A percentile compares a stretch with the other conserved stretches of the same genome.
These are phyloP conservation scores for Theonella swinhoei DNA, from an alignment of 37 sponge, comb jelly and placozoan genomes.

Conservation along the genomic window DNA sequence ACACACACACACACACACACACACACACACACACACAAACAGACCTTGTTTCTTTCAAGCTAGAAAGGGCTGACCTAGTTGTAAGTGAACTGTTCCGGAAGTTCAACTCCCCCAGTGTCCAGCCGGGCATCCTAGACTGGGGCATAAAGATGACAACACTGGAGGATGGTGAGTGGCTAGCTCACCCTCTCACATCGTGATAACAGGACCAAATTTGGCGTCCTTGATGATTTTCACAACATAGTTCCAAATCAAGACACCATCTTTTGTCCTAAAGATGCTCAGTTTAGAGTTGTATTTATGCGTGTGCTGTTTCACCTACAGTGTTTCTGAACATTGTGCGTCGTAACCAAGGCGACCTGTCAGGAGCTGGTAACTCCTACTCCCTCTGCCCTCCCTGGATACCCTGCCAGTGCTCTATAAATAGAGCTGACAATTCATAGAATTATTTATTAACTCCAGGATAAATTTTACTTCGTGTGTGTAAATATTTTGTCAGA, in stretches of 20 bases:
- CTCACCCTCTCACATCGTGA: neutral
- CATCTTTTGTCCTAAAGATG: neutral
- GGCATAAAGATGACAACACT: constrained; percentile 84
- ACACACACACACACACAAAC: too few species aligned
- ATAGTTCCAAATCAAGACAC: neutral
- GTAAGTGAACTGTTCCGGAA: constrained; percentile 74
- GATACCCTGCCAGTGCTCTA: constrained; percentile 29
- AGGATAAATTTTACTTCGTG: too few species aligned
- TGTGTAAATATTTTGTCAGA: too few species aligned
- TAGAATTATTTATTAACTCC: too few species aligned
- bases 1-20: too few species aligned
- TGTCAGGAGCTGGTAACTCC: neutral
- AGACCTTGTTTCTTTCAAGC: constrained; percentile 59
- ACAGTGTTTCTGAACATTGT: constrained; percentile 76
- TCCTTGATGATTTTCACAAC: constrained; percentile 2
- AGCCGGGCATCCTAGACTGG: constrained; percentile 78
- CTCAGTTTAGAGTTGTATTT: neutral
- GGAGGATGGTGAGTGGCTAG: constrained; percentile 72
- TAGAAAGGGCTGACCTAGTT: constrained; percentile 58
- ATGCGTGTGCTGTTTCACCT: neutral
- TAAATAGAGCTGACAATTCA: neutral
- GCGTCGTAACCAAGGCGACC: constrained; percentile 19
- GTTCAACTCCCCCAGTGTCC: constrained; percentile 29
- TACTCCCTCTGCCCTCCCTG: constrained; percentile 17
- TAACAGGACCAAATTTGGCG: neutral